Base-by-base conservation (phyloP, 2,113 vertebrate genomes). In the Nycticryphes semicollaris region DNA sequence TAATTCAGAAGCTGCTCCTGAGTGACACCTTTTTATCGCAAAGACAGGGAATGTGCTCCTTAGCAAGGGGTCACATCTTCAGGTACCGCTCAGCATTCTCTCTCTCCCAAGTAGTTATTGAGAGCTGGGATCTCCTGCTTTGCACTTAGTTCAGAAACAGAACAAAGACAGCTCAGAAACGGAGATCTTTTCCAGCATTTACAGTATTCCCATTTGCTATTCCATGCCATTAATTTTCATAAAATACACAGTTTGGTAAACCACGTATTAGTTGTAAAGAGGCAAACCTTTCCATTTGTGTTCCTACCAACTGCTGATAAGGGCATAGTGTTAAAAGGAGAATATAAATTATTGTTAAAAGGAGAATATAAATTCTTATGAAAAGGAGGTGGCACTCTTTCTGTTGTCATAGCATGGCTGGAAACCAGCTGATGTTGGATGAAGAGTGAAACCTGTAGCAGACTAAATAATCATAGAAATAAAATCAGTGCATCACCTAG, bases 201-300 rank as follows among this genome's bases (percentile, higher is more conserved):
- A 51, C 16, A 60, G 27, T 7, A 31, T 35, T 60, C 22, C 78
- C 21, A 27, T 47, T 45, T 69, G 21, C 51, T 87, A 13, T 8
- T 69, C 41, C 9, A 17, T 45, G 33, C 14, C 23, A 24, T 48
- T 21, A 50, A 30, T 30, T 76, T 30, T 7, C 48, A 51, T 69
- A 39, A 67, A 92, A 48, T 7, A 12, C 10, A 50, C 6, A 10
- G 62, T 57, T 68, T 63, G 47, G 39, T 76, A 13, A 79, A 45
- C 13, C 9, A 2, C 3, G 13, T 3, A 30, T 2, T 4, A 30
- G 2, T 4, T 59, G 69, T 56, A 35, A 35, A 35, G 2, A 23
- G n/a, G 7, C 19, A 68, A 68, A 68, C 8, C 18, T 14, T 30
- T 39, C 16, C 2, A 6, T 64, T 30, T 56, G 8, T 47, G 22